Base-by-base conservation (phyloP, 2,888 invertebrate species). In the Scaptomyza caliginosa region DNA sequence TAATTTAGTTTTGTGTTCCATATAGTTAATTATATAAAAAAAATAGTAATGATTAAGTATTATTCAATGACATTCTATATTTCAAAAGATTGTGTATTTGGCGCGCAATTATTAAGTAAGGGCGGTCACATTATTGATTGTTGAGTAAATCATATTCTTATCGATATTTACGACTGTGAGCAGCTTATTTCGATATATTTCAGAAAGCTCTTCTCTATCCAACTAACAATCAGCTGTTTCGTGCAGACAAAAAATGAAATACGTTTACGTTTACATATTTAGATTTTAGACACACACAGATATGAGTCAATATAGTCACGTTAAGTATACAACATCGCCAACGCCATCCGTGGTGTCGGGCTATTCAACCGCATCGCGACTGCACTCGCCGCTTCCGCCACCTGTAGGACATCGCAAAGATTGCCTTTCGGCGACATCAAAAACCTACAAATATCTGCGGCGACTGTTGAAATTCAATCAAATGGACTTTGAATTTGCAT, bases 401-500 rank as follows among this genome's bases (percentile, higher is more conserved):
- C 96, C 96, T 23, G 94, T 93, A 17, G 94, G 94, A 86, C 93
- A 93, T 86, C 94, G 94, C 83, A 93, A 94, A 43, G 94, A 95
- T 77, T 95, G 95, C 81, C 95, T 95, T 85, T 95, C 96, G 59
- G 98, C 97, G 2, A 95, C 97, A 38, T 95, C 96, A 39, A 98
- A 98, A 92, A 94, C 96, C 67, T 96, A 96, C 92, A 96, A 96
- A 92, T 97, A 97, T 91, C 92, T 98, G 50, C 92, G 96, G 74
- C 93, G 97, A 88, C 92, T 98, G 63, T 93, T 97, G 63, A 96
- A 97, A 91, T 98, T 98, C 89, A 94, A 96, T 88, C 99, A 99
- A 92, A 99, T 99, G 99, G 99, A 99, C 92, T 99, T 99, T 92
- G 98, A 99, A 91, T 99, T 98, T 92, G 99, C 99, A 0, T 93